A percentile compares a stretch with the other conserved stretches of the same genome.
Conservation (phyloP, 2,888 invertebrate genomes). For the Marronus borbonicus region DNA sequence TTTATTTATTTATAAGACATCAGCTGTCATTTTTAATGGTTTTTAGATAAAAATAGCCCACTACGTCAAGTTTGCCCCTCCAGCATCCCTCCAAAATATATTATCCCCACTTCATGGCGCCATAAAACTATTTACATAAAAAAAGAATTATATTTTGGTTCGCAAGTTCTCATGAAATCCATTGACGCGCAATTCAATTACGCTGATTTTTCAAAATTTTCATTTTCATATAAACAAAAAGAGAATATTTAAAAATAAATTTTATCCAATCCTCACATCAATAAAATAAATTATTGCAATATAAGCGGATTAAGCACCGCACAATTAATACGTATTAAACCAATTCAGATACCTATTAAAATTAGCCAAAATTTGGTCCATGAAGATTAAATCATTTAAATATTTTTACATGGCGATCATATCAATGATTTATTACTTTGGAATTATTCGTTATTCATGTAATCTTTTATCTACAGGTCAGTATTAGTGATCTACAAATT, state of each 20-base stretch:
- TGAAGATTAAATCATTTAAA: slow-evolving; percentile 2
- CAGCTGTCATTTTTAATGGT: background rate
- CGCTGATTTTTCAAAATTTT: too few species aligned
- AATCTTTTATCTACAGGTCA: slow-evolving; percentile 21
- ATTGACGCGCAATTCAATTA: too few species aligned
- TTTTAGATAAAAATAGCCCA: background rate
- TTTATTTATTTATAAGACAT: background rate
- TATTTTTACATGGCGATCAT: background rate
- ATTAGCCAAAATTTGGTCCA: background rate
- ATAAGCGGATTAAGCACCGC: too few species aligned
- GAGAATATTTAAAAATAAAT: too few species aligned
- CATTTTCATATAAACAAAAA: too few species aligned
- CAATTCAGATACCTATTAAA: slow-evolving; percentile 15
- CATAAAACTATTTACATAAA: background rate
- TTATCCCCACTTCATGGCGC: background rate
- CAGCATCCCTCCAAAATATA: background rate
- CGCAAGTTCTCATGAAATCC: too few species aligned
- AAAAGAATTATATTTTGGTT: background rate
- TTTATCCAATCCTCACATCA: too few species aligned
- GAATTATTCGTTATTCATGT: background rate
- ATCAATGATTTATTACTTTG: slow-evolving; percentile 6
- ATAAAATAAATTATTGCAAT: too few species aligned
- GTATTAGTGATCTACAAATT: background rate
- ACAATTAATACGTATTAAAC: background rate
- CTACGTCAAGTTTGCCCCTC: background rate